A percentile compares a stretch with the other conserved stretches of the same genome.
phyloP scores from a whole-genome alignment of 2,888 invertebrate species.

The Platycnemis pennipes region DNA sequence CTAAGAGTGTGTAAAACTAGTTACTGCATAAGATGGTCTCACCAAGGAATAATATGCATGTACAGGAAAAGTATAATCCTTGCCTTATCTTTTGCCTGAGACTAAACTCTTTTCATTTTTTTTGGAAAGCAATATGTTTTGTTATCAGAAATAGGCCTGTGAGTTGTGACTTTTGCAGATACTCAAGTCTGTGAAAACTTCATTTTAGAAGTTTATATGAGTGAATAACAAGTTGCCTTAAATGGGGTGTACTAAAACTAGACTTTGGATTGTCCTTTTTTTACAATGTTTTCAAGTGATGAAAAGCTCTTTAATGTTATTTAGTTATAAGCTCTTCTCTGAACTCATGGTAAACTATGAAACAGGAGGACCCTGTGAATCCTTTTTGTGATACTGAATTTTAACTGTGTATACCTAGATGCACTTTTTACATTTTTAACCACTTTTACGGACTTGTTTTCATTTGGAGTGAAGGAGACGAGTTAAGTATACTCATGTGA shows the following conservation, averaged over 20 bases:
- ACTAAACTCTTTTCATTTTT: neutral
- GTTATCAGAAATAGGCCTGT: neutral
- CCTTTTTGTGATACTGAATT: slow-evolving; percentile 54
- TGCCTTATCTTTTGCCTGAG: slow-evolving; percentile 50
- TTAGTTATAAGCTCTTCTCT: slow-evolving; percentile 51
- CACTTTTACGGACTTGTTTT: neutral
- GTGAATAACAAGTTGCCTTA: slow-evolving; percentile 56
- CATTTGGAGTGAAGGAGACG: neutral
- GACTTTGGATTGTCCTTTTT: slow-evolving; percentile 41
- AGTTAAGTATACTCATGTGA: neutral
- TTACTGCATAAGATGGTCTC: slow-evolving; percentile 4
- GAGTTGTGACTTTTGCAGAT: neutral
- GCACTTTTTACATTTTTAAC: slow-evolving; percentile 30
- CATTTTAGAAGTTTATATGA: slow-evolving; percentile 33
- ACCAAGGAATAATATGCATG: neutral
- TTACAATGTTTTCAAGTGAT: slow-evolving; percentile 39
- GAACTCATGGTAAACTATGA: neutral
- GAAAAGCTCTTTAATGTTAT: slow-evolving; percentile 9
- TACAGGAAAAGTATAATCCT: neutral
- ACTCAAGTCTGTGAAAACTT: neutral
- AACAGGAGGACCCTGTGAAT: slow-evolving; percentile 24
- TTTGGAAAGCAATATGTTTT: slow-evolving; percentile 25
- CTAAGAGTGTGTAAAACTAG: slow-evolving; percentile 76
- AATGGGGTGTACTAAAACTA: slow-evolving; percentile 16
- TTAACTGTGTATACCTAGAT: slow-evolving; percentile 28